Evolutionary conservation across 2,888 invertebrate genomes (phyloP).

Genomic region (Amphipoea lucens): DNA sequence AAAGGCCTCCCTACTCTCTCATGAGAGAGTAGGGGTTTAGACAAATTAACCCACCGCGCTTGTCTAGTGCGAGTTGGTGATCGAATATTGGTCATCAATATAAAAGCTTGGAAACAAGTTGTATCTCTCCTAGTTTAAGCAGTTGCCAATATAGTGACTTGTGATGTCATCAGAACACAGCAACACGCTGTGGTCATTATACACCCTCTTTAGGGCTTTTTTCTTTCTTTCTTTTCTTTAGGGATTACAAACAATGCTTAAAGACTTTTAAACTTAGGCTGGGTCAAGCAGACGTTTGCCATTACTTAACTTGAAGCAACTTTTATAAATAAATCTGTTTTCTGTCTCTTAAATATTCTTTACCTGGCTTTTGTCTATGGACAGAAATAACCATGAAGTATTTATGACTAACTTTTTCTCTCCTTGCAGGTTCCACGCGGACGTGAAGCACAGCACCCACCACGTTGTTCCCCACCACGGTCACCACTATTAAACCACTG

Average conservation of each 20-base stretch:
- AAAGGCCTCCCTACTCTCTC: too few species aligned
- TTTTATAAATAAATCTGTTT: neutral
- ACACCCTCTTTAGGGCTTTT: neutral
- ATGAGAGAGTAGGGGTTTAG: too few species aligned
- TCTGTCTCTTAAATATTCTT: neutral
- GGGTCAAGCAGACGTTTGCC: neutral
- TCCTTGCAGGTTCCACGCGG: constrained; percentile 84
- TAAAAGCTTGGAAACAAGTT: neutral
- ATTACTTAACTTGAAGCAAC: neutral
- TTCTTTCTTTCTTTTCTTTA: too few species aligned
- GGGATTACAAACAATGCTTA: neutral
- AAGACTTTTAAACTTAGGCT: neutral
- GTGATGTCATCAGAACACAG: neutral
- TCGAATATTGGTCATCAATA: neutral
- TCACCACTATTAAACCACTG: constrained; percentile 65
- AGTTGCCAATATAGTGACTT: neutral
- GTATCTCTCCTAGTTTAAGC: too few species aligned
- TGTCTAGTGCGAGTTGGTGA: too few species aligned
- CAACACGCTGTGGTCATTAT: neutral
- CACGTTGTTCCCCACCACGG: constrained; percentile 81
- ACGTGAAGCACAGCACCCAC: constrained; percentile 84
- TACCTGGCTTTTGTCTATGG: neutral
- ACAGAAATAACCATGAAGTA: neutral
- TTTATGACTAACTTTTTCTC: neutral
- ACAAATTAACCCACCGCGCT: too few species aligned